These are phyloP conservation scores for Pseudomyrmex sp. DNA, from an alignment of 1,140 invertebrate species.

Conservation along the genomic window DNA sequence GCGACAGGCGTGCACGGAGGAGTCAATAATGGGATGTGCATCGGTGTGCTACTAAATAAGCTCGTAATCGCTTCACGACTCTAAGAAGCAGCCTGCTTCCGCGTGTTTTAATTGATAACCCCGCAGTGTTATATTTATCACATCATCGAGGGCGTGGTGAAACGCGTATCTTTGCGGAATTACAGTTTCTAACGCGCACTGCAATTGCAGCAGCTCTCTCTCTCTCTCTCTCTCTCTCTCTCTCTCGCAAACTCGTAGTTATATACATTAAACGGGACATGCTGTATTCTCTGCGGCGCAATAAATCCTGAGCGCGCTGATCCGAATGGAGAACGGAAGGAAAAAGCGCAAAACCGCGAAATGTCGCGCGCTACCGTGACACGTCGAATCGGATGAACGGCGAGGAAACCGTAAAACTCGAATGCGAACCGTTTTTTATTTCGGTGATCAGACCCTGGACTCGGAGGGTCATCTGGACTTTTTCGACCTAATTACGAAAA, in stretches of 20 bases:
- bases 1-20: not conserved
- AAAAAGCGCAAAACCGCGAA: slow-evolving; percentile 8
- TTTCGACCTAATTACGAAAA: not conserved
- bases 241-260: slow-evolving; percentile 10
- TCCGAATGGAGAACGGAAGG: not conserved
- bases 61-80: not conserved
- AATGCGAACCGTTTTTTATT: slow-evolving; percentile 8
- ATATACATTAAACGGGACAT: not conserved
- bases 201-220: no score
- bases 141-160: slow-evolving; percentile 27
- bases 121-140: slow-evolving; percentile 43
- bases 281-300: slow-evolving; percentile 22
- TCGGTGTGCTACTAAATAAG: not conserved
- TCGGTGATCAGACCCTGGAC: not conserved
- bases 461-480: not conserved
- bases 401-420: slow-evolving; percentile 24
- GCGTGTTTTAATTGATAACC: slow-evolving; percentile 43
- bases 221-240: no score
- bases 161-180: slow-evolving; percentile 40
- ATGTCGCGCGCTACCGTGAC: slow-evolving; percentile 19
- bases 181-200: slow-evolving; percentile 31
- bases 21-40: not conserved
- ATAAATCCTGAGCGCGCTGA: slow-evolving; percentile 15
- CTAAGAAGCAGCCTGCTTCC: not conserved
- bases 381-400: not conserved